A percentile compares a stretch with the other conserved stretches of the same genome.
Evolutionary conservation across 2,797 vertebrate species (phyloP).

Genomic region (Characodon lateralis): DNA sequence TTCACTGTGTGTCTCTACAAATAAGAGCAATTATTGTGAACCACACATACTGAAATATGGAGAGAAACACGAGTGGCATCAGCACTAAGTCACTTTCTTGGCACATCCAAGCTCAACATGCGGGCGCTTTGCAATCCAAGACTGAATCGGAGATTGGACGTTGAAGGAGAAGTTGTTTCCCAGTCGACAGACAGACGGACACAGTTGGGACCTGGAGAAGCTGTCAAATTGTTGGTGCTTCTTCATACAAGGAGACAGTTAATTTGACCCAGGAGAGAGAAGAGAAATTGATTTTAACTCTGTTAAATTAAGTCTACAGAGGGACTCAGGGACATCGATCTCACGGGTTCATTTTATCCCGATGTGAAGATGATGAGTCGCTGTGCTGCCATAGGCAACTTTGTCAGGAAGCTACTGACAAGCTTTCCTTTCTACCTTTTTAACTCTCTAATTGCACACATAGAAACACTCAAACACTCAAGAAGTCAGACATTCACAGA

Average conservation of each 20-base stretch:
- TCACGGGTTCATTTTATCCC: conserved; percentile 64
- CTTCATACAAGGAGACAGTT: conserved; percentile 60
- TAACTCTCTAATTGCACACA: conserved; percentile 53
- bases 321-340: conserved; percentile 58
- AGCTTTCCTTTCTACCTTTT: conserved; percentile 34
- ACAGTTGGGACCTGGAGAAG: conserved; percentile 55
- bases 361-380: conserved; percentile 69
- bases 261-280: conserved; percentile 68
- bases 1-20: conserved; percentile 35
- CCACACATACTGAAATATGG: conserved; percentile 39
- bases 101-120: conserved; percentile 44
- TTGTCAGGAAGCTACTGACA: conserved; percentile 61
- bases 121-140: conserved; percentile 41
- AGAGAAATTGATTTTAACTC: conserved; percentile 74
- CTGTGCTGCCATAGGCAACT: conserved; percentile 60
- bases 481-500: conserved; percentile 23
- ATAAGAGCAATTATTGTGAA: conserved; percentile 59
- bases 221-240: conserved; percentile 60
- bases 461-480: conserved; percentile 15
- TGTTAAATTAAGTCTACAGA: conserved; percentile 73
- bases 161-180: conserved; percentile 44
- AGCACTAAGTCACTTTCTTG: conserved; percentile 45
- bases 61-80: conserved; percentile 17
- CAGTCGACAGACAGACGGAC: conserved; percentile 55
- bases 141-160: conserved; percentile 41